These are phyloP conservation scores for Nephila pilipes DNA, from an alignment of 1,140 invertebrate species.

Conservation along the genomic window DNA sequence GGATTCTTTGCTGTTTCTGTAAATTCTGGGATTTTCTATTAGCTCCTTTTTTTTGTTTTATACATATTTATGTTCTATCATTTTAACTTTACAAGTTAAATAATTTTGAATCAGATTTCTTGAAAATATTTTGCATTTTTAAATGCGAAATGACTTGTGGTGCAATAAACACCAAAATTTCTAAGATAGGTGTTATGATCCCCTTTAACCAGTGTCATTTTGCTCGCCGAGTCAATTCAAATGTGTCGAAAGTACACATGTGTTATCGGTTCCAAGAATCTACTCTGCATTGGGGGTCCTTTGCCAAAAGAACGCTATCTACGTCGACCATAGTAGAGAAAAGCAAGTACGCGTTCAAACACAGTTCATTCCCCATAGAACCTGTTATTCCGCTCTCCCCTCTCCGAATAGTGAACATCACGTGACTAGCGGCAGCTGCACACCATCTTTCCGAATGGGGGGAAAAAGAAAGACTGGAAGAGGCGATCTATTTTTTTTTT, in stretches of 20 bases:
- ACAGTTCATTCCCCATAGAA: constrained; percentile 46
- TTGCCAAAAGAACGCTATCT: neutral
- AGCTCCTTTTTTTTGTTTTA: too few species aligned
- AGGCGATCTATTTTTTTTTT: neutral
- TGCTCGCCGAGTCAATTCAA: neutral
- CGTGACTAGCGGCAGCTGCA: constrained; percentile 31
- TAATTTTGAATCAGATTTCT: too few species aligned
- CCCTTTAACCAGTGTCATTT: neutral
- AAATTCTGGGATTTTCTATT: too few species aligned
- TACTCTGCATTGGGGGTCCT: neutral
- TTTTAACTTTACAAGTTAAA: too few species aligned
- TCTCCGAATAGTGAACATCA: constrained; percentile 8
- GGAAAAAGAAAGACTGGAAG: neutral
- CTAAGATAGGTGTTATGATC: too few species aligned
- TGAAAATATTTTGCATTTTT: too few species aligned
- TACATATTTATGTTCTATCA: too few species aligned
- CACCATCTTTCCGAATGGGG: constrained; percentile 18
- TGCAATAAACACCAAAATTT: too few species aligned
- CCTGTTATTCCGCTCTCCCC: constrained; percentile 53
- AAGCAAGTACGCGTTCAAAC: constrained; percentile 20
- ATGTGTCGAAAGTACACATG: neutral
- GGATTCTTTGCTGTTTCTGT: too few species aligned
- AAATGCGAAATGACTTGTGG: too few species aligned
- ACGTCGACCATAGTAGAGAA: neutral
- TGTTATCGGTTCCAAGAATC: neutral